phyloP scores from a whole-genome alignment of 2,113 vertebrate genomes.

The Leptocoma aspasia region DNA sequence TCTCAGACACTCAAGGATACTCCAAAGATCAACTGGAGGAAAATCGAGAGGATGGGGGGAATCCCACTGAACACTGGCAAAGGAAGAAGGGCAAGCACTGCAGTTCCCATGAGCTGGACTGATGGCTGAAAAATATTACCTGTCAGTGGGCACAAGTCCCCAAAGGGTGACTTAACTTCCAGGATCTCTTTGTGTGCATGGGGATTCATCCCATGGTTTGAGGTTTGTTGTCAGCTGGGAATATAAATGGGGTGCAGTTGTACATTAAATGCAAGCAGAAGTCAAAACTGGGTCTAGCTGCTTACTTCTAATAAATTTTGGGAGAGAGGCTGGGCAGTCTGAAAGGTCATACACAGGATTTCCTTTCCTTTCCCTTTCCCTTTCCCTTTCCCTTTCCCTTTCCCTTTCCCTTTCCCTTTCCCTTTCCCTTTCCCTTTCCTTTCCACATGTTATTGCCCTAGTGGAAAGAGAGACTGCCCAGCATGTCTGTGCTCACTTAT shows the following conservation, averaged over 20 bases:
- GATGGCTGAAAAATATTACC: neutral
- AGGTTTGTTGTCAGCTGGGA: neutral
- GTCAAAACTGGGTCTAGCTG: neutral
- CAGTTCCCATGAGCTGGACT: accelerated
- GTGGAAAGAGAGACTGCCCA: neutral
- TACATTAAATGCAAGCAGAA: neutral
- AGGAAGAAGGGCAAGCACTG: neutral
- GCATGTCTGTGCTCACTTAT: neutral
- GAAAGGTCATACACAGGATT: neutral
- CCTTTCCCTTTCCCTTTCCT: too few relatives aligned
- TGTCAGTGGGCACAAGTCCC: accelerated
- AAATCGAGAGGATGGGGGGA: accelerated
- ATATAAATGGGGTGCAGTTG: neutral
- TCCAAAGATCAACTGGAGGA: neutral
- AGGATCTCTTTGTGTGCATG: neutral
- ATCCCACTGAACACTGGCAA: neutral
- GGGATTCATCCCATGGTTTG: neutral
- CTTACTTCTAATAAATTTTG: neutral
- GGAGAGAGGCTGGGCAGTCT: neutral
- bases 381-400: neutral
- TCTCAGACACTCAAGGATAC: neutral
- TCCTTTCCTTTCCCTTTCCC: neutral
- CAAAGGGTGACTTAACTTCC: neutral
- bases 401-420: too few relatives aligned
- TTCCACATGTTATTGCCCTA: accelerated